These are phyloP conservation scores for Nyctibius bracteatus DNA, from an alignment of 2,113 vertebrate genomes.

Conservation along the genomic window DNA sequence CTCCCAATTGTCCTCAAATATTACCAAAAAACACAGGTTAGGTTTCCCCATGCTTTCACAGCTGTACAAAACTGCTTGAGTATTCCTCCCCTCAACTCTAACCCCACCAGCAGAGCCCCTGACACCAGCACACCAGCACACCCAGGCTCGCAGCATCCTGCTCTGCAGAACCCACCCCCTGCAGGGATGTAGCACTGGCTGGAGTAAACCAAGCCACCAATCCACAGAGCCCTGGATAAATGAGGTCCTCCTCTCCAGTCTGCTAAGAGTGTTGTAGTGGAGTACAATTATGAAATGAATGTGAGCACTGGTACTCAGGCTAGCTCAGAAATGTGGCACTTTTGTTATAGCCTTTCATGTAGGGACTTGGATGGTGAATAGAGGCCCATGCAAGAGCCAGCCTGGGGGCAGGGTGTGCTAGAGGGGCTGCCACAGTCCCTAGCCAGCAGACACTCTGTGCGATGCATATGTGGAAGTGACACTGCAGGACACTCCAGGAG, in stretches of 20 bases:
- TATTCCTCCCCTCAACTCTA: neutral
- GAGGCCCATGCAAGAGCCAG: neutral
- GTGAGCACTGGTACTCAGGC: neutral
- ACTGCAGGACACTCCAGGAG: neutral
- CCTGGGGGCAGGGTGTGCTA: neutral
- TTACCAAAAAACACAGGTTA: neutral
- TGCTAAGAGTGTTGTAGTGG: neutral
- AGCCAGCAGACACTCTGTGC: neutral
- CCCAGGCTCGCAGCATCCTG: neutral
- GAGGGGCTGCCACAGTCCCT: neutral
- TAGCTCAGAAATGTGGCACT: rapidly evolving
- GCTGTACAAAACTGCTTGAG: neutral
- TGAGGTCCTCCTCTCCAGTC: neutral
- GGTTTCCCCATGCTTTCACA: constrained; percentile 31
- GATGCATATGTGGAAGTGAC: neutral
- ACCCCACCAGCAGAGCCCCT: neutral
- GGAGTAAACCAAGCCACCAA: neutral
- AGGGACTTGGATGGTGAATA: neutral
- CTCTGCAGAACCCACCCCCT: neutral
- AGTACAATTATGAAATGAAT: neutral
- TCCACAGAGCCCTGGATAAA: neutral
- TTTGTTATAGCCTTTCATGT: rapidly evolving
- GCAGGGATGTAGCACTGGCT: neutral
- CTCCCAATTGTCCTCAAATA: neutral
- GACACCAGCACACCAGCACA: neutral